Evolutionary conservation across 2,797 vertebrate genomes (phyloP), one percentile per base, ranked within the genome.

Genomic region (Myripristis murdjan): DNA sequence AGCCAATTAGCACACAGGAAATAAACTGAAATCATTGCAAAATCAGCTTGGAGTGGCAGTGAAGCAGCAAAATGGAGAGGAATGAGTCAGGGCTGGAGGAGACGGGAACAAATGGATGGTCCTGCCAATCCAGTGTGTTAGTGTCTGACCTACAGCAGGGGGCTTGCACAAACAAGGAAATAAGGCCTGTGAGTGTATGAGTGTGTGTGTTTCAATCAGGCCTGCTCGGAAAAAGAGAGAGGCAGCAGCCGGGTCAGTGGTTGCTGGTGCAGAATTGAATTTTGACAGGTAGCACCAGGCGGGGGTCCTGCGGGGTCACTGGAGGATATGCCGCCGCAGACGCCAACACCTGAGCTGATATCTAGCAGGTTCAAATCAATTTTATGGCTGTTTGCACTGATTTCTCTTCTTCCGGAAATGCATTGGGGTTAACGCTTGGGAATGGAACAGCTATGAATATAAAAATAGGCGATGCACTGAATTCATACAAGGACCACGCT

Each of bases 121-220:
- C 83, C 88, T 91, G 94, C 92, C 92, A 92, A 74, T 92, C 87
- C 90, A 88, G 87, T 80, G 76, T 88, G 94, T 73, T 77, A 1
- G 49, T 67, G 92, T 77, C 88, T 89, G 91, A 93, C 88, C 93
- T 94, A 91, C 96, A 96, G 95, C 92, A 84, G 96, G 96, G 93
- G 72, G 77, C 70, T 59, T 81, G 80, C 74, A 83, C 70, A 63
- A 35, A 70, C 87, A 88, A 81, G 86, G 88, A 89, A 91, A 90
- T 90, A 61, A 70, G 81, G 69, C 47, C 64, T 43, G 52, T 16
- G 49, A 84, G 80, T 56, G 84, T 79, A 79, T 80, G 83, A 90
- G 73, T 82, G 86, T 88, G 86, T 88, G 87, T 67, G 77, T 87
- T 90, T 91, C 91, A 89, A 90, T 90, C 87, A 82, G 82, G 89